Evolutionary conservation across 2,888 invertebrate species (phyloP).

Genomic region (Catocala nupta): DNA sequence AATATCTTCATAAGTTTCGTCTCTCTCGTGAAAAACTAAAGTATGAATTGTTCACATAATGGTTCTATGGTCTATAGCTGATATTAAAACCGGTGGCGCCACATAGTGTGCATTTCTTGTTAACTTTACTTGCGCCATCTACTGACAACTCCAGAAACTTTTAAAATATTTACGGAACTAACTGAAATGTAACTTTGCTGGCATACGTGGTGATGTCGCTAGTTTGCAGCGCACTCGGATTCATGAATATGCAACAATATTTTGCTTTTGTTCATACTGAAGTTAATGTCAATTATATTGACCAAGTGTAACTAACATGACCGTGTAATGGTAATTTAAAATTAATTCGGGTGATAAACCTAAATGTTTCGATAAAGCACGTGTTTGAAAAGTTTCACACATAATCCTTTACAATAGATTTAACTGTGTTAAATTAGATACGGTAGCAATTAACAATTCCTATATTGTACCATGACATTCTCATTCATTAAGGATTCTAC

Average conservation of each 20-base stretch:
- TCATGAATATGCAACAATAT: background rate
- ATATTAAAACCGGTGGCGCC: slow-evolving; percentile 8
- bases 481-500: background rate
- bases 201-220: slow-evolving; percentile 39
- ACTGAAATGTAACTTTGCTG: slow-evolving; percentile 13
- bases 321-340: slow-evolving; percentile 17
- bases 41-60: too few species aligned
- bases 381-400: slow-evolving; percentile 9
- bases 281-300: slow-evolving; percentile 10
- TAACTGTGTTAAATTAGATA: background rate
- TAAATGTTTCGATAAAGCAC: slow-evolving; percentile 11
- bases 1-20: too few species aligned
- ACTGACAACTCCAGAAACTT: slow-evolving; percentile 16
- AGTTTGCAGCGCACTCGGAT: slow-evolving; percentile 9
- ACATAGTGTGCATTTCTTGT: background rate
- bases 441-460: background rate
- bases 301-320: slow-evolving; percentile 16
- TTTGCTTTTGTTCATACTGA: background rate
- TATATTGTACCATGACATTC: background rate
- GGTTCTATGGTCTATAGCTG: too few species aligned
- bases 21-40: too few species aligned
- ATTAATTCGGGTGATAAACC: slow-evolving; percentile 14
- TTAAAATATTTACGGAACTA: slow-evolving; percentile 14
- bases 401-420: background rate
- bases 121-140: slow-evolving; percentile 46